Evolutionary conservation across 2,113 vertebrate genomes (phyloP).

Genomic region (Sinocyclocheilus grahami): DNA sequence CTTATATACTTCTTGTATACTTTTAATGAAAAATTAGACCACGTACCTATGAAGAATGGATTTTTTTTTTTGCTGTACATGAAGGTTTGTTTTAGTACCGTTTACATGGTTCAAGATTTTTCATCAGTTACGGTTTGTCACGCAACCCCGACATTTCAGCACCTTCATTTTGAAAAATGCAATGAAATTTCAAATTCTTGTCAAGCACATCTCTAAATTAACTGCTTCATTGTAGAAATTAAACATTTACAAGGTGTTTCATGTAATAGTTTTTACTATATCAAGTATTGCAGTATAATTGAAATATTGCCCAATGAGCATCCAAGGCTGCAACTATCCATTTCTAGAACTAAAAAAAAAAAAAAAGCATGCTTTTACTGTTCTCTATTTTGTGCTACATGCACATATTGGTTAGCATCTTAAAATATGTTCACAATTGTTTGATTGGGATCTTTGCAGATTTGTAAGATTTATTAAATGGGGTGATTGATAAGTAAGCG

Average conservation of each 20-base stretch:
- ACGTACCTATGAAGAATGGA: no score
- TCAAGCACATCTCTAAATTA: neutral
- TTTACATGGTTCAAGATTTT: neutral
- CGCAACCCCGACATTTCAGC: neutral
- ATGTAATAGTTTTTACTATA: neutral
- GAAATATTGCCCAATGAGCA: neutral
- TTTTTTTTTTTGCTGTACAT: neutral
- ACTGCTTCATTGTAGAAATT: neutral
- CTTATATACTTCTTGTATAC: neutral
- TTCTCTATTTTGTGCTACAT: neutral
- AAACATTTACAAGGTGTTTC: neutral
- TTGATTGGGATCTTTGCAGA: neutral
- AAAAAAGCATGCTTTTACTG: neutral
- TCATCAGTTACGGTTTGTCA: neutral
- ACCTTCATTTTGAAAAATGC: neutral
- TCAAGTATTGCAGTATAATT: neutral
- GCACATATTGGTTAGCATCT: neutral
- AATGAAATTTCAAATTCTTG: neutral
- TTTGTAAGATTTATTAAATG: neutral
- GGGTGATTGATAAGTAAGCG: neutral
- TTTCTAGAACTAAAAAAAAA: neutral
- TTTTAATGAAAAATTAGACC: no score
- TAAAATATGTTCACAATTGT: neutral
- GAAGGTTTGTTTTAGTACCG: neutral
- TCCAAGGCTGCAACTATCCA: neutral